A percentile compares a stretch with the other conserved stretches of the same genome.
phyloP scores from a whole-genome alignment of 2,888 invertebrate genomes.

The Drosophila macrospina region DNA sequence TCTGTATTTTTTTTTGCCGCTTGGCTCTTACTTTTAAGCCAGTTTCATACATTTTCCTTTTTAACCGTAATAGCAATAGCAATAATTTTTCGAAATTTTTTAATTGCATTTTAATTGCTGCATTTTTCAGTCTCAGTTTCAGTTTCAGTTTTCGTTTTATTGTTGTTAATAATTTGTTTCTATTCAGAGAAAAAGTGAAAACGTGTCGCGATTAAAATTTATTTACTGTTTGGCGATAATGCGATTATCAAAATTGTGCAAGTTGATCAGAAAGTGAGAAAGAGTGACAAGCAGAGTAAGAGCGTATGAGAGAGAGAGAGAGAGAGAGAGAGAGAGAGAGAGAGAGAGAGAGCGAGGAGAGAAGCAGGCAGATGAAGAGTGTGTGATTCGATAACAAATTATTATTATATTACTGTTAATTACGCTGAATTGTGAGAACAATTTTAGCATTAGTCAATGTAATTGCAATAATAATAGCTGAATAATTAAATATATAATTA shows the following conservation, averaged over 20 bases:
- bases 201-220: slow-evolving; percentile 59
- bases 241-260: slow-evolving; percentile 50
- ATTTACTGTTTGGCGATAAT: slow-evolving; percentile 64
- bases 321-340: background rate
- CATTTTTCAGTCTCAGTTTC: slow-evolving; percentile 58
- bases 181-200: slow-evolving; percentile 67
- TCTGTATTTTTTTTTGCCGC: slow-evolving; percentile 36
- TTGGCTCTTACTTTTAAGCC: slow-evolving; percentile 41
- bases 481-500: background rate
- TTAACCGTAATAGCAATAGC: slow-evolving; percentile 31
- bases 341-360: background rate
- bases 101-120: slow-evolving; percentile 72
- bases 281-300: no score
- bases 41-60: slow-evolving; percentile 43
- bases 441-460: background rate
- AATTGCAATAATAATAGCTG: slow-evolving; percentile 1
- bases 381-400: background rate
- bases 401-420: slow-evolving; percentile 3
- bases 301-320: background rate
- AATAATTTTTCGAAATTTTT: slow-evolving; percentile 53
- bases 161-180: slow-evolving; percentile 26
- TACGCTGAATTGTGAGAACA: slow-evolving; percentile 6
- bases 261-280: background rate
- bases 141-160: slow-evolving; percentile 28
- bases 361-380: background rate